Conservation (phyloP, 2,888 invertebrate genomes). For the Cartodere bifasciata region DNA sequence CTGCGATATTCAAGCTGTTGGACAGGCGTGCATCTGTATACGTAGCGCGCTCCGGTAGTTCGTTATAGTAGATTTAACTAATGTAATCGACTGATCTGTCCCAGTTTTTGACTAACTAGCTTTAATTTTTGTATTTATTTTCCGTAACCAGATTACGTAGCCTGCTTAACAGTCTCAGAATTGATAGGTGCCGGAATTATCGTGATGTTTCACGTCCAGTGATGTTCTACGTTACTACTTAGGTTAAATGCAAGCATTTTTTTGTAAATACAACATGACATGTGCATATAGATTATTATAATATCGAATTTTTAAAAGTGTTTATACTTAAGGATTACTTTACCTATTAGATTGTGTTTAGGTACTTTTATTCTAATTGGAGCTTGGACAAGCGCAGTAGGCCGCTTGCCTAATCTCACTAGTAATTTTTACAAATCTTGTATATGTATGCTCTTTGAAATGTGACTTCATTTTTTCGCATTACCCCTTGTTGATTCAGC, state of each 20-base stretch:
- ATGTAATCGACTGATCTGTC: too few species aligned
- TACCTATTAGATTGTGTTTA: slow-evolving; percentile 30
- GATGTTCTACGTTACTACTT: slow-evolving; percentile 33
- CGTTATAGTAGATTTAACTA: too few species aligned
- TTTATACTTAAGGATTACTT: slow-evolving; percentile 21
- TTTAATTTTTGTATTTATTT: too few species aligned
- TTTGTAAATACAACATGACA: slow-evolving; percentile 36
- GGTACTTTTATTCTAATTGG: slow-evolving; percentile 23
- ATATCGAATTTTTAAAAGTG: slow-evolving; percentile 35
- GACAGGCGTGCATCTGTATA: too few species aligned
- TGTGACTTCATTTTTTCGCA: slow-evolving; percentile 22
- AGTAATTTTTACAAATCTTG: slow-evolving; percentile 25
- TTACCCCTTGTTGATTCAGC: slow-evolving; percentile 10
- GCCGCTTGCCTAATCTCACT: slow-evolving; percentile 11
- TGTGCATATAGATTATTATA: slow-evolving; percentile 36
- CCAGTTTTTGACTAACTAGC: too few species aligned
- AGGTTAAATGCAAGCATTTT: slow-evolving; percentile 23
- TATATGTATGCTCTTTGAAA: slow-evolving; percentile 25
- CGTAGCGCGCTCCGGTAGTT: too few species aligned
- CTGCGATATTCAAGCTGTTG: too few species aligned
- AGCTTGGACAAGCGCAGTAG: not conserved
- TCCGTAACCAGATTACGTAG: too few species aligned
- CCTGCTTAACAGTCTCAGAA: too few species aligned
- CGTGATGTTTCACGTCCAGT: slow-evolving; percentile 34
- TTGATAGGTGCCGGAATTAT: slow-evolving; percentile 31